phyloP scores from a whole-genome alignment of 1,140 invertebrate genomes.

The Macrosteles quadrilineatus region DNA sequence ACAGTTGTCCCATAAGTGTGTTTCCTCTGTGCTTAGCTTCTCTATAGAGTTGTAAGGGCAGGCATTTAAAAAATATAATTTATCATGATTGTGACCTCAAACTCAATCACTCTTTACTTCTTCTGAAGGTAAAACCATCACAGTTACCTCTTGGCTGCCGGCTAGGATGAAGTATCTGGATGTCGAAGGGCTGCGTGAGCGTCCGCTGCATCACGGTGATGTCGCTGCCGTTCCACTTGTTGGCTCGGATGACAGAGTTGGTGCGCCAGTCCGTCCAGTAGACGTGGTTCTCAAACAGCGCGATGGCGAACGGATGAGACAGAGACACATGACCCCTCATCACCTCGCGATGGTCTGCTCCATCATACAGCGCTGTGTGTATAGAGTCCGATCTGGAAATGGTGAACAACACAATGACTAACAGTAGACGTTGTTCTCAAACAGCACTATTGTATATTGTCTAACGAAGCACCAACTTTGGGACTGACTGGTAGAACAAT shows the following conservation, averaged over 20 bases:
- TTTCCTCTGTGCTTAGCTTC: no score
- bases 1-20: no score
- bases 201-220: constrained; percentile 60
- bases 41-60: no score
- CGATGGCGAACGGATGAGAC: constrained; percentile 66
- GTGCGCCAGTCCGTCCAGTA: constrained; percentile 72
- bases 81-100: no score
- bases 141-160: constrained; percentile 56
- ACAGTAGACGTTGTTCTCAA: neutral
- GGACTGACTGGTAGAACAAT: no score
- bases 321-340: constrained; percentile 57
- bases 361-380: constrained; percentile 71
- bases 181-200: constrained; percentile 67
- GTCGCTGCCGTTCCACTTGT: constrained; percentile 66
- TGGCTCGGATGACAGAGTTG: constrained; percentile 63
- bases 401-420: neutral
- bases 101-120: no score
- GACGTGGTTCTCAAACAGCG: constrained; percentile 62
- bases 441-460: no score
- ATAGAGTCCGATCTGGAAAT: constrained; percentile 74
- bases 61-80: no score
- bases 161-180: constrained; percentile 64
- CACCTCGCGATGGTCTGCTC: constrained; percentile 54
- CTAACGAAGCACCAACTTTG: no score
- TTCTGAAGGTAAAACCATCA: no score